Base-by-base conservation (phyloP, 2,888 invertebrate genomes). In the Arrhopalites spinosus region DNA sequence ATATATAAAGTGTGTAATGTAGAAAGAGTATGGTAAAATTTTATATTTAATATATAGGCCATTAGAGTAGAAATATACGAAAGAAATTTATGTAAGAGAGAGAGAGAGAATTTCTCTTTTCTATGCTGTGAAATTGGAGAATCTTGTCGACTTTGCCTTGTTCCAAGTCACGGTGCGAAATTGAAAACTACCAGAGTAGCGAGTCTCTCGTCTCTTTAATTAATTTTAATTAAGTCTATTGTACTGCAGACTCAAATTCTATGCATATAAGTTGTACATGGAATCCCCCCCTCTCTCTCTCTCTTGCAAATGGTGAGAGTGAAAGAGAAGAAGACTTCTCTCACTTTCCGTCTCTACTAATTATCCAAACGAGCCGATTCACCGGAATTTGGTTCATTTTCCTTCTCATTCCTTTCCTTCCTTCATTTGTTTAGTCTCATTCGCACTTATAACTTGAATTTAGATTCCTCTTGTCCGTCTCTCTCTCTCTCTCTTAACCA, bases 161-260 rank as follows among this genome's bases (percentile, higher is more conserved):
- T 53, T 7, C 17, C n/a, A n/a, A 64, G 2, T 30, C 36, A 7
- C 25, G 15, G 20, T 30, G 17, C 27, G 36, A 71, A 71, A 71
- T 71, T 71, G 71, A 71, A 71, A 71, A 71, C 59, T 59, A 71
- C 36, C 27, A 53, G 69, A 50, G 53, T 71, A 30, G 71, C 59
- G 43, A 71, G 29, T 59, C 73, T 75, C 64, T 73, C 74, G 74
- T 76, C 77, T 78, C 80, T 81, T 81, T 81, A 81, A 81, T 81
- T 81, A 81, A 81, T 80, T 81, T 81, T 81, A 81, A 81, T 81
- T 81, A 79, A 81, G 80, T 80, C 81, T 78, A 71, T 78, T 81
- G 71, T 71, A 71, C 25, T 30, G 68, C 47, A 59, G 59, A 59
- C 59, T 59, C 5, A 59, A 59, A 59, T 59, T 36, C 36, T 77